Percentiles rank a stretch among this genome's conserved stretches.
Evolutionary conservation across 2,888 invertebrate genomes (phyloP).

Genomic region (Epistrophella euchroma): DNA sequence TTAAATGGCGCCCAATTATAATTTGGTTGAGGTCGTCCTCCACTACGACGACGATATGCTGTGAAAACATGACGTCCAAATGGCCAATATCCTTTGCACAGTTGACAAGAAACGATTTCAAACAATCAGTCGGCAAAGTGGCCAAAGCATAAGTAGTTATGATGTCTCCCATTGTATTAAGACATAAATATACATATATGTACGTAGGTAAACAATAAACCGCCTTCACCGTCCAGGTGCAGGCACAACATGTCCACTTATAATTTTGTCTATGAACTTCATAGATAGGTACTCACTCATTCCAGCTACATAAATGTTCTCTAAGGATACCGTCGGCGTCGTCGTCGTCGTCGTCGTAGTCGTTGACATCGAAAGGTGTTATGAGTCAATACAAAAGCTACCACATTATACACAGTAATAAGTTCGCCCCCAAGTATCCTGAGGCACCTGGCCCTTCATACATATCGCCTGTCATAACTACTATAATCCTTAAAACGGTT

Average conservation of each 20-base stretch:
- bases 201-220: conserved; percentile 27
- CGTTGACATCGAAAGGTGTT: conserved; percentile 44
- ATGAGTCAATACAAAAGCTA: conserved; percentile 53
- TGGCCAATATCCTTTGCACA: conserved; percentile 28
- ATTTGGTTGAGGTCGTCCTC: too few species aligned
- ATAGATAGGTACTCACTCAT: too few species aligned
- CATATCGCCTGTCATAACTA: conserved; percentile 66
- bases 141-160: conserved; percentile 56
- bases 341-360: background rate
- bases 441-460: conserved; percentile 52
- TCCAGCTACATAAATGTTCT: conserved; percentile 8
- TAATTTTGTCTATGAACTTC: conserved; percentile 37
- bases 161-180: conserved; percentile 29
- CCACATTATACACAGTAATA: conserved; percentile 21
- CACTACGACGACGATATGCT: background rate
- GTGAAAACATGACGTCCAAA: background rate
- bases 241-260: conserved; percentile 47
- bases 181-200: conserved; percentile 17
- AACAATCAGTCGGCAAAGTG: conserved; percentile 61
- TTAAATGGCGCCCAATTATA: too few species aligned
- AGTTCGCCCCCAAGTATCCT: conserved; percentile 28
- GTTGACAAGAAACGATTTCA: conserved; percentile 22
- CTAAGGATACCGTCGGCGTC: conserved; percentile 36
- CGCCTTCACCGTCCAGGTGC: conserved; percentile 39
- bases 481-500: conserved; percentile 69